These are phyloP conservation scores for Agelastica alni DNA, from an alignment of 2,888 invertebrate species.

Conservation along the genomic window DNA sequence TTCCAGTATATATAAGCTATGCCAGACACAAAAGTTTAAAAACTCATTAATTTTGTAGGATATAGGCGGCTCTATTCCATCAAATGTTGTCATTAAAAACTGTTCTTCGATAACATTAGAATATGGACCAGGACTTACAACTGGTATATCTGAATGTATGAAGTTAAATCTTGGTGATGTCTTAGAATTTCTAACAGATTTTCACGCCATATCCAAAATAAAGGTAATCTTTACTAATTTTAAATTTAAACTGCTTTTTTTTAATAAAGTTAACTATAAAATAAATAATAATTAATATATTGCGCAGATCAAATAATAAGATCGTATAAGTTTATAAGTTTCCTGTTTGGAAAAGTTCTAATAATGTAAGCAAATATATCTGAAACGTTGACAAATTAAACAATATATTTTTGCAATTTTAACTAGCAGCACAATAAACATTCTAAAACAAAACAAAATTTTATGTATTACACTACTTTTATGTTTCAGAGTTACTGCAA, in stretches of 20 bases:
- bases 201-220: constrained; percentile 94
- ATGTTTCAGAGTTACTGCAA: constrained; percentile 68
- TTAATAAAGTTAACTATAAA: too few relatives aligned
- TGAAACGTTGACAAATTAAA: too few relatives aligned
- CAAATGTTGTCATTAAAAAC: constrained; percentile 71
- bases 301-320: too few relatives aligned
- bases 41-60: constrained; percentile 59
- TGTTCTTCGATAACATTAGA: constrained; percentile 55
- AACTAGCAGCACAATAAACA: too few relatives aligned
- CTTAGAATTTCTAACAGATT: constrained; percentile 92
- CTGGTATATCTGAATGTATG: constrained; percentile 94
- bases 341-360: too few relatives aligned
- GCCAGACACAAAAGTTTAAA: too few relatives aligned
- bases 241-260: too few relatives aligned
- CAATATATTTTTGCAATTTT: too few relatives aligned
- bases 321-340: too few relatives aligned
- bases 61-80: constrained; percentile 84
- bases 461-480: background rate
- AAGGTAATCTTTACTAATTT: constrained; percentile 75
- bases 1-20: too few relatives aligned
- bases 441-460: constrained; percentile 90
- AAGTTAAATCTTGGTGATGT: constrained; percentile 89
- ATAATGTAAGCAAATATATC: too few relatives aligned
- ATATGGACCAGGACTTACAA: constrained; percentile 65
- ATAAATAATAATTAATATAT: too few relatives aligned